These are phyloP conservation scores for Dynastes hyllus DNA, from an alignment of 2,888 invertebrate genomes.

Conservation along the genomic window DNA sequence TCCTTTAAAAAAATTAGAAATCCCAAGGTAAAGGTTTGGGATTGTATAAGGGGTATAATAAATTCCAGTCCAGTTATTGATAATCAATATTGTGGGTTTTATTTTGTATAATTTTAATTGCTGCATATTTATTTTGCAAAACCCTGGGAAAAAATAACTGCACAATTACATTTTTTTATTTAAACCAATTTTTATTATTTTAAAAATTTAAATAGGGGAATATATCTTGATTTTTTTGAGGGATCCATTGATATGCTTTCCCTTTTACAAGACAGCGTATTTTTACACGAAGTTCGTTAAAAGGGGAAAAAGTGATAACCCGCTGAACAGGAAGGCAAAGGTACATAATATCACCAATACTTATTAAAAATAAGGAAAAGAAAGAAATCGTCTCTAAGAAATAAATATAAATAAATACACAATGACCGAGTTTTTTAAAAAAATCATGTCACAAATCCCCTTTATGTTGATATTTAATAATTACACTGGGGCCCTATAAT, in stretches of 20 bases:
- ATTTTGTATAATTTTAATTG: no score
- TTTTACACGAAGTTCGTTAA: constrained; percentile 88
- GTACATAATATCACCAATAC: constrained; percentile 66
- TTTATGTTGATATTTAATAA: constrained; percentile 2
- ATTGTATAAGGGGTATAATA: neutral
- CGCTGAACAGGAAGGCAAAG: constrained; percentile 86
- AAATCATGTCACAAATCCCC: constrained; percentile 28
- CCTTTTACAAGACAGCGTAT: constrained; percentile 84
- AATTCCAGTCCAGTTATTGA: constrained; percentile 55
- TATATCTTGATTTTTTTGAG: constrained; percentile 70
- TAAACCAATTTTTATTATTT: neutral
- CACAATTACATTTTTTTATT: constrained; percentile 38
- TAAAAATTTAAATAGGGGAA: no score
- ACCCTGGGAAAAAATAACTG: no score
- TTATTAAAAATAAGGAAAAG: no score
- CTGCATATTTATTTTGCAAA: no score
- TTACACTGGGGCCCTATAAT: constrained; percentile 46
- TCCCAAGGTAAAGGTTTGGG: constrained; percentile 76
- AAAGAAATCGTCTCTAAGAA: no score
- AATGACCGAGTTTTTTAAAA: no score
- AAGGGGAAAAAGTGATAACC: constrained; percentile 83
- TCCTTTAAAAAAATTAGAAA: constrained; percentile 85
- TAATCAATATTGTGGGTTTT: constrained; percentile 55
- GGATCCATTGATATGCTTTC: constrained; percentile 83
- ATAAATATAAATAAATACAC: no score